Evolutionary conservation across 2,113 vertebrate species (phyloP), one percentile per base, ranked within the genome.

Genomic region (Xiphophorus couchianus): DNA sequence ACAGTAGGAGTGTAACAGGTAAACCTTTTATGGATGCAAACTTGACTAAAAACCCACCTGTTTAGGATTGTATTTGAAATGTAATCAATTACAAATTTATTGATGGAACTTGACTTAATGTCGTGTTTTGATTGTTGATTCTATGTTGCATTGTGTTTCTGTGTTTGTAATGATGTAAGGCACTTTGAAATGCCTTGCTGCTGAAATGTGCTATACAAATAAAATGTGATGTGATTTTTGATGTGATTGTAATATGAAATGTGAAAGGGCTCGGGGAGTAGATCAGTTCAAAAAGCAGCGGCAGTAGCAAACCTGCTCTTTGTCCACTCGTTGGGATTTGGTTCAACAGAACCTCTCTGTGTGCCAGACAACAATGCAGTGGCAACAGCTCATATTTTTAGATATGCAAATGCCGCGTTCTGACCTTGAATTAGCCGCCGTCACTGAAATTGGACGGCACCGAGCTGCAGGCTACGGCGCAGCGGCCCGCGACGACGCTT

Each of bases 361-460:
- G 39, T 39, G 75, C 76, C 79, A 72, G 68, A 78, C 72, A 80
- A 69, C 29, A 77, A 68, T 54, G 76, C 17, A 15, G 66, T 61
- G 75, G 76, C 81, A 65, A 74, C 39, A 61, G 65, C 73, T 82
- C 19, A 81, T 91, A 89, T 90, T 91, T 90, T 90, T 86, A 89
- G 88, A 90, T 84, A 90, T 92, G 92, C 78, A 87, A 92, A 91
- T 90, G 31, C 25, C 63, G 66, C 77, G 63, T 74, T 73, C 48
- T 84, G 89, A 89, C 89, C 88, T 92, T 91, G 91, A 91, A 88
- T 88, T 83, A 91, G 84, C 77, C 74, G 71, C 80, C 85, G 83
- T 85, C 88, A 86, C 84, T 88, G 90, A 85, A 89, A 85, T 84
- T 66, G 85, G 79, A 87, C 72, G 82, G 78, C 85, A 77, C 35